These are phyloP conservation scores for Corythaeola cristata DNA, from an alignment of 2,113 vertebrate species.

Conservation along the genomic window DNA sequence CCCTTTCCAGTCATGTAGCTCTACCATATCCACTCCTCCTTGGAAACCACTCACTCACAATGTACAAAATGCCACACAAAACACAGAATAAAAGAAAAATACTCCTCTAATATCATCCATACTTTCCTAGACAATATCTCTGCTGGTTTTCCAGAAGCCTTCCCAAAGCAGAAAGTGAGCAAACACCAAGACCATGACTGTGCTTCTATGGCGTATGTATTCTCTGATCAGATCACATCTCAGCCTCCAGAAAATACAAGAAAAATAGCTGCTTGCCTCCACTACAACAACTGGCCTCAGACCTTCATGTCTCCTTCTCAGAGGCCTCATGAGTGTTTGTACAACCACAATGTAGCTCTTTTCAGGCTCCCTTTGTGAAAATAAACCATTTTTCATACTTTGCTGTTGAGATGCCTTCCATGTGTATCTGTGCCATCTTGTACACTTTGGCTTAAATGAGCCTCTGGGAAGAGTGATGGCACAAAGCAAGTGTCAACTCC, in stretches of 20 bases:
- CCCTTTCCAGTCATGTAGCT: neutral
- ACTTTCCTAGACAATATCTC: neutral
- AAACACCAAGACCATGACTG: neutral
- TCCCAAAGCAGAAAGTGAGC: neutral
- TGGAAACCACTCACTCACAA: neutral
- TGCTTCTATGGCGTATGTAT: neutral
- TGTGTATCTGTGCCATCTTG: neutral
- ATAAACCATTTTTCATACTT: constrained; percentile 41
- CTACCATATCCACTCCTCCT: neutral
- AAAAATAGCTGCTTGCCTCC: neutral
- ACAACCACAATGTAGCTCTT: neutral
- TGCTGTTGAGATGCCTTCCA: constrained; percentile 65
- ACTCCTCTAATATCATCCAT: neutral
- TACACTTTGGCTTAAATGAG: constrained; percentile 57
- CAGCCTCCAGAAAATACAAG: neutral
- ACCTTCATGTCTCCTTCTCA: neutral
- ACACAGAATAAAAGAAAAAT: neutral
- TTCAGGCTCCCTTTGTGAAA: neutral
- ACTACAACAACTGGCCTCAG: neutral
- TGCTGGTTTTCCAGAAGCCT: neutral
- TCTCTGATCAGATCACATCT: neutral
- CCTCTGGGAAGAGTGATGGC: constrained; percentile 24
- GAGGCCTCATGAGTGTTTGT: neutral
- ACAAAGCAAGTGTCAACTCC: constrained; percentile 50
- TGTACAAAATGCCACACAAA: neutral